Conservation (phyloP, 2,113 vertebrate species). For the Pachycephala philippinensis region DNA sequence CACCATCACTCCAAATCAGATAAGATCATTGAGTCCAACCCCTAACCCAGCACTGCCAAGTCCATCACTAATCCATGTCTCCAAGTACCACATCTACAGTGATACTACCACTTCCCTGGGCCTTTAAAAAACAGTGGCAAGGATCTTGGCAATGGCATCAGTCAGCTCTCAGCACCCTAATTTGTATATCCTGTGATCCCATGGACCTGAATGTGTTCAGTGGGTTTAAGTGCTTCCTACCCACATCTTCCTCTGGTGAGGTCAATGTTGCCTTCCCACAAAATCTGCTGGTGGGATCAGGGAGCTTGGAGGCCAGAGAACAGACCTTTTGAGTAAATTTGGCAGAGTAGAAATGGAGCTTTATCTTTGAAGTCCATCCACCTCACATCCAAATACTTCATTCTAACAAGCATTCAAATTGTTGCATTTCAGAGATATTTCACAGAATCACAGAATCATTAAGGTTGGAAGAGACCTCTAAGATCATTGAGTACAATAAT, state of each 20-base stretch:
- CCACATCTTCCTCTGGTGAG: not conserved
- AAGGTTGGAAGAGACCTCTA: not conserved
- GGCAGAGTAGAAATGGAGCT: not conserved
- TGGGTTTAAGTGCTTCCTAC: not conserved
- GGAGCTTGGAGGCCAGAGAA: not conserved
- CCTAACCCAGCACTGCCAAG: not conserved
- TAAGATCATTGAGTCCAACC: not conserved
- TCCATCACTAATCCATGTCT: not conserved
- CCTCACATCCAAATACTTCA: not conserved
- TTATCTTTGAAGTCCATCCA: not conserved
- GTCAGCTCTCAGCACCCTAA: not conserved
- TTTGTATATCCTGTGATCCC: not conserved
- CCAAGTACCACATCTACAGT: not conserved
- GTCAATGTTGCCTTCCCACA: not conserved
- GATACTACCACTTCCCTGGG: not conserved
- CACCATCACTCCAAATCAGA: not conserved
- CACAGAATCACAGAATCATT: not conserved
- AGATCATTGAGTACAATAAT: too few relatives aligned
- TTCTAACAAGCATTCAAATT: not conserved
- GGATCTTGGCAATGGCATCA: not conserved
- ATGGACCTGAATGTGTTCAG: not conserved
- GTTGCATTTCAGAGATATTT: not conserved
- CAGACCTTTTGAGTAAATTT: not conserved
- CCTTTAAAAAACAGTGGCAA: not conserved
- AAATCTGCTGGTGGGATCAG: not conserved